Evolutionary conservation across 2,113 vertebrate species (phyloP), one percentile per base, ranked within the genome.

Genomic region (Austrofundulus limnaeus): DNA sequence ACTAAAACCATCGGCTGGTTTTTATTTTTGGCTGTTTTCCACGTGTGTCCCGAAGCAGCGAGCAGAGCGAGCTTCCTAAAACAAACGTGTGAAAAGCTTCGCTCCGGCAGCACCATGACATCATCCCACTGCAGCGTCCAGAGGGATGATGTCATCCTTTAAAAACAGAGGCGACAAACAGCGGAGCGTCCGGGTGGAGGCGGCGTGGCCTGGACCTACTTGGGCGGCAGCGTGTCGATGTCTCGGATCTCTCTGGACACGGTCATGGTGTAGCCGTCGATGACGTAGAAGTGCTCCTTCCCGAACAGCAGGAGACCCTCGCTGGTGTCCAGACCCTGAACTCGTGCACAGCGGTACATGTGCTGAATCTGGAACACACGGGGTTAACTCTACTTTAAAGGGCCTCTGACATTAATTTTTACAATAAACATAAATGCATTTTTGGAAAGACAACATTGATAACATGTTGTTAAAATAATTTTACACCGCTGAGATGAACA

Each of bases 231-330:
- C 0, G 97, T 98, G 89, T 99, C 97, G 41, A 99, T 98, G 85
- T 99, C 97, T 57, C 97, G 84, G 78, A 99, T 99, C 90, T 99
- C 97, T 28, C 97, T 90, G 77, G 94, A 96, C 48, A 95, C 92
- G 0, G 97, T 99, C 97, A 99, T 96, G 69, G 97, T 99, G 90
- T 96, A 99, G 28, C 97, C 97, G 1, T 99, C 97, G n/a, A 99
- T 98, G 61, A 99, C 97, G 1, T 99, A 99, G 88, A 99, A 99
- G 80, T 99, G 97, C 34, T 99, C 97, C 77, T 99, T 99, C 2
- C 97, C 97, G 58, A 99, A 99, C 6, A 99, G 94, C 6, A 99
- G 95, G 28, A 99, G 92, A 8, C 97, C 97, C 74, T 99, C 97
- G 0, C 96, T 96, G 66, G 97, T 99, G 86, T 99, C 97, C 4